Percentiles rank a stretch among this genome's conserved stretches.
Conservation (phyloP, 2,113 vertebrate species). For the Anser cygnoides region DNA sequence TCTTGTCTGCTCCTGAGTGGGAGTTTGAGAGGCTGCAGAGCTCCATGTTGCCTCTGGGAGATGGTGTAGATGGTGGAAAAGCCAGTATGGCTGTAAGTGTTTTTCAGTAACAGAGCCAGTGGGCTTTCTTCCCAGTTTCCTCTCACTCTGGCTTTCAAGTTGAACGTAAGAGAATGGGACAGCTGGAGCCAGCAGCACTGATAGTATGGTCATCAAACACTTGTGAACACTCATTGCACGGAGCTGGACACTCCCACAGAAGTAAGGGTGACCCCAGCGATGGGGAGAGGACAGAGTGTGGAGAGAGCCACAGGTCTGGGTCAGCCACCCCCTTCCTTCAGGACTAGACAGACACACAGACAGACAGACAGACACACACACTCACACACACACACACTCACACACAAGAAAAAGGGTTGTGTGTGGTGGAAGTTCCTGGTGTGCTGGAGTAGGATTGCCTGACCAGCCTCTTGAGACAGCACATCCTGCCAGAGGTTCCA, state of each 20-base stretch:
- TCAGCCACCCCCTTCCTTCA: not conserved
- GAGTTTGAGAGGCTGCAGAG: not conserved
- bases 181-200: not conserved
- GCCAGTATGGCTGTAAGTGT: not conserved
- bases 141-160: not conserved
- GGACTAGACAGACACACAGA: too few species aligned
- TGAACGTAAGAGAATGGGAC: not conserved
- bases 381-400: too few species aligned
- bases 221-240: not conserved
- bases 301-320: not conserved
- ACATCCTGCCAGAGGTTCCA: not conserved
- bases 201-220: not conserved
- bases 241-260: not conserved
- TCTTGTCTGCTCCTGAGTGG: not conserved
- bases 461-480: not conserved
- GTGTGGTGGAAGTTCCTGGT: not conserved
- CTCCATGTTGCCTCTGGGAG: not conserved
- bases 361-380: too few species aligned
- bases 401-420: not conserved
- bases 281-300: not conserved
- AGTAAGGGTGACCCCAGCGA: not conserved
- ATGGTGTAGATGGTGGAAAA: not conserved
- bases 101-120: not conserved
- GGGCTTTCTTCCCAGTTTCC: not conserved
- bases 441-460: not conserved